phyloP scores from a whole-genome alignment of 2,113 vertebrate species.

The Sylvicapra grimmia region DNA sequence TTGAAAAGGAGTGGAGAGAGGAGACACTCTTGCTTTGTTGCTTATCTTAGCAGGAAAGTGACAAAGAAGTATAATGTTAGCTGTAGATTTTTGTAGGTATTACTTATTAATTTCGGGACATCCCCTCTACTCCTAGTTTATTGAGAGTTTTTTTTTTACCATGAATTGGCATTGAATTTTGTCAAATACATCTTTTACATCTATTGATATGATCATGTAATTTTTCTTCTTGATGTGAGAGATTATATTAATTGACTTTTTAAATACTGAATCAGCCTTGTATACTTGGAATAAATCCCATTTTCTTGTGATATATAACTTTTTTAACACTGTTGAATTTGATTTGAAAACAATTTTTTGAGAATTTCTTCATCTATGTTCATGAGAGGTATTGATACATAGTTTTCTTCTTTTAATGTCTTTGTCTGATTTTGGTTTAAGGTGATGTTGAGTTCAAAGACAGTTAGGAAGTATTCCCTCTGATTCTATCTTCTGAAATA shows the following conservation, averaged over 20 bases:
- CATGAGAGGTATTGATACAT: neutral
- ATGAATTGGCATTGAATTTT: neutral
- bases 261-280: neutral
- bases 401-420: neutral
- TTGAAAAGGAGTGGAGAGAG: neutral
- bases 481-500: neutral
- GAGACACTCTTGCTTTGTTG: neutral
- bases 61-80: neutral
- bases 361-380: neutral
- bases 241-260: neutral
- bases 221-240: neutral
- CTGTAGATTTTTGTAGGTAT: neutral
- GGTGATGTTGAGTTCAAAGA: neutral
- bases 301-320: neutral
- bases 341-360: neutral
- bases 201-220: neutral
- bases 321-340: neutral
- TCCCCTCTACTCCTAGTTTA: neutral
- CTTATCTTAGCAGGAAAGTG: neutral
- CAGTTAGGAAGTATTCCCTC: neutral
- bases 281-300: neutral
- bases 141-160: neutral
- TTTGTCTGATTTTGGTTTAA: neutral
- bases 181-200: neutral
- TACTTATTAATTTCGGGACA: neutral